Evolutionary conservation across 2,113 vertebrate species (phyloP).

Genomic region (Ceyx margarethae): DNA sequence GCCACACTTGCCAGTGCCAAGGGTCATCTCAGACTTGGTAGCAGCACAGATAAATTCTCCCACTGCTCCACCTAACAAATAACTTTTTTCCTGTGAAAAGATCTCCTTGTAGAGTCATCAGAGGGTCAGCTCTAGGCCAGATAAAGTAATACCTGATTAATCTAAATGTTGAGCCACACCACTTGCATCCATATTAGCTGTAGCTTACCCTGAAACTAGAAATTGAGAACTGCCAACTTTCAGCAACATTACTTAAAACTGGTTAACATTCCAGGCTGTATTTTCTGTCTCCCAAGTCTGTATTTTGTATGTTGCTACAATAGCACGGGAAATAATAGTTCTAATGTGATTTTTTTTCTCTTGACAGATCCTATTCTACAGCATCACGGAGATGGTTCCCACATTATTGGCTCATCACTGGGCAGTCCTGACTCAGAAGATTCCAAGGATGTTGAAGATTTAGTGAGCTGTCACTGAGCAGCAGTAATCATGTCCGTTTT

Average conservation of each 20-base stretch:
- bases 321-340: neutral
- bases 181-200: neutral
- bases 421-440: constrained; percentile 78
- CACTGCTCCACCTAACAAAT: neutral
- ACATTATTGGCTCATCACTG: constrained; percentile 79
- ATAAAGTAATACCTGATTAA: neutral
- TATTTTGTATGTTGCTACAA: neutral
- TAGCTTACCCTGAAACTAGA: neutral
- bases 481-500: neutral
- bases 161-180: accelerated
- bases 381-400: constrained; percentile 85
- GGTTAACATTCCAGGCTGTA: neutral
- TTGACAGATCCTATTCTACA: constrained; percentile 91
- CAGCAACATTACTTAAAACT: neutral
- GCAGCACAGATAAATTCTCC: neutral
- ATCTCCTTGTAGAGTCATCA: neutral
- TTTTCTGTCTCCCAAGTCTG: neutral
- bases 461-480: constrained; percentile 76
- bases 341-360: neutral
- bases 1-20: neutral
- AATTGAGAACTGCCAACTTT: neutral
- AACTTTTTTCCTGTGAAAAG: neutral
- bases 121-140: neutral
- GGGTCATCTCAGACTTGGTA: neutral
- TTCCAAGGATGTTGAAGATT: constrained; percentile 78